Percentiles rank a stretch among this genome's conserved stretches.
phyloP scores from a whole-genome alignment of 2,113 vertebrate species.

The Gymnarchus niloticus region DNA sequence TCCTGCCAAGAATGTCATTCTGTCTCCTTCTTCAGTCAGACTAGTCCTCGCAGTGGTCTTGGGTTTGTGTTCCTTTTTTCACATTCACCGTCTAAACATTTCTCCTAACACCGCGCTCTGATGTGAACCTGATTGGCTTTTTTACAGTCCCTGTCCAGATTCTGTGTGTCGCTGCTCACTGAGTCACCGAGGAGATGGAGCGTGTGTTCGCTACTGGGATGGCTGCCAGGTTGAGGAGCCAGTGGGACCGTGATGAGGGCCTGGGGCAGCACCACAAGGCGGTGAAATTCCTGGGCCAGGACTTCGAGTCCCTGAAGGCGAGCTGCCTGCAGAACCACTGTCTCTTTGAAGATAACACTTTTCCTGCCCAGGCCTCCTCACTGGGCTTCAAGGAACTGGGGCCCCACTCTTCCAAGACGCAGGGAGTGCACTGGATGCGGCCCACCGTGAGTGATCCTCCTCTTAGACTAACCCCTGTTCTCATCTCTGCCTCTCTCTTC shows the following conservation, averaged over 20 bases:
- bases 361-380: constrained; percentile 58
- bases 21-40: neutral
- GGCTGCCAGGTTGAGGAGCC: constrained; percentile 65
- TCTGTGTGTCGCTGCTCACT: neutral
- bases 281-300: constrained; percentile 68
- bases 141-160: neutral
- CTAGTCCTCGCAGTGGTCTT: neutral
- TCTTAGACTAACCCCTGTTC: neutral
- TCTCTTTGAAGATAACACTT: constrained; percentile 63
- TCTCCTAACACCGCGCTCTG: neutral
- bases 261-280: constrained; percentile 66
- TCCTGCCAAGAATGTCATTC: neutral
- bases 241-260: constrained; percentile 63
- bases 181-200: constrained; percentile 30
- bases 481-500: neutral
- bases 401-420: constrained; percentile 62
- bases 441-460: constrained; percentile 64
- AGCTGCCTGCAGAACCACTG: constrained; percentile 51
- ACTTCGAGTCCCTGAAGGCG: constrained; percentile 54
- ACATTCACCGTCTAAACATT: neutral
- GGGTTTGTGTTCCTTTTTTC: neutral
- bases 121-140: neutral
- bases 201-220: constrained; percentile 62
- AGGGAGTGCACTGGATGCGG: constrained; percentile 68
- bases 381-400: constrained; percentile 73